These are phyloP conservation scores for Elaphurus davidianus DNA, from an alignment of 2,113 vertebrate genomes.

Conservation along the genomic window DNA sequence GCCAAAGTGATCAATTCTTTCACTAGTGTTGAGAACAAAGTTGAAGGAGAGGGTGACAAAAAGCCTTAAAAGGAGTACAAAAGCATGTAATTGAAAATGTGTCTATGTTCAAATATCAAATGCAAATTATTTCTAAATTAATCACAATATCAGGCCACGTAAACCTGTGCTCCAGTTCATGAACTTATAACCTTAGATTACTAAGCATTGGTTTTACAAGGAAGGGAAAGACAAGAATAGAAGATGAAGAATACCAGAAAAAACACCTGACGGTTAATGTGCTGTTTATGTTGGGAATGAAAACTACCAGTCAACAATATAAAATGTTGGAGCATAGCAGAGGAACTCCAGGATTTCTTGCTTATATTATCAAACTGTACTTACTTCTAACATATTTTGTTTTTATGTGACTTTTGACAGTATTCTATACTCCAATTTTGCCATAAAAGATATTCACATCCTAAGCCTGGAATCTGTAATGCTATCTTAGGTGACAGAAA, in stretches of 20 bases:
- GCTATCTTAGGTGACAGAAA: neutral
- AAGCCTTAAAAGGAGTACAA: neutral
- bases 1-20: neutral
- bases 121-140: constrained; percentile 29
- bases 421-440: neutral
- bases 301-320: constrained; percentile 8
- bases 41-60: neutral
- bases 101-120: neutral
- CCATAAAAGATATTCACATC: neutral
- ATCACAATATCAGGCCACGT: neutral
- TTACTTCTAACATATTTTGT: constrained; percentile 18
- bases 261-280: neutral
- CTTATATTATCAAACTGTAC: neutral
- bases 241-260: neutral
- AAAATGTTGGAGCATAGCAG: neutral
- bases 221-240: neutral
- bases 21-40: neutral
- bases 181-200: neutral
- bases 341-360: neutral
- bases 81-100: neutral
- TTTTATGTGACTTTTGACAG: constrained; percentile 5
- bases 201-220: neutral
- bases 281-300: neutral
- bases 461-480: neutral
- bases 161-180: neutral